phyloP scores from a whole-genome alignment of 2,888 invertebrate genomes.

The Hemaris fuciformis region DNA sequence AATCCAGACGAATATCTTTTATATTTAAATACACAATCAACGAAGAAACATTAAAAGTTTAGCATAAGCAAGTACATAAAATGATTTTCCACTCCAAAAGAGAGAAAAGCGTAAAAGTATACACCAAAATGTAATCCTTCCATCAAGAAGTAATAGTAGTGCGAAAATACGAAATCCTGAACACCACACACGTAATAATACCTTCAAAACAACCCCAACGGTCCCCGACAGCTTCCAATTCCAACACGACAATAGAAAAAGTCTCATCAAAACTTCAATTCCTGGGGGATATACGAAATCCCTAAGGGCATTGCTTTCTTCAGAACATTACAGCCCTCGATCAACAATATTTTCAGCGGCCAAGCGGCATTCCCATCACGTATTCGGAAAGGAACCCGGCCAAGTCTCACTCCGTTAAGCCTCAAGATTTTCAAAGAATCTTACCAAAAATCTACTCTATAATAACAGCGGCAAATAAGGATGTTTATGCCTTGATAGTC shows the following conservation, averaged over 20 bases:
- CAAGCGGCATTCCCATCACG: constrained; percentile 27
- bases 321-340: background rate
- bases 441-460: constrained; percentile 16
- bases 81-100: too few relatives aligned
- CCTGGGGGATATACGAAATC: background rate
- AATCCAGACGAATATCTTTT: too few relatives aligned
- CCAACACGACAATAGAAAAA: background rate
- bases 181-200: too few relatives aligned
- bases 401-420: constrained; percentile 4
- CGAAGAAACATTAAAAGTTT: too few relatives aligned
- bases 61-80: too few relatives aligned
- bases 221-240: background rate
- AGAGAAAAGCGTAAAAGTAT: too few relatives aligned
- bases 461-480: background rate
- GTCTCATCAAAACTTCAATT: constrained; percentile 5
- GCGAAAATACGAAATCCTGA: background rate
- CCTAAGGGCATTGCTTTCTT: background rate
- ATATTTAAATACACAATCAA: too few relatives aligned
- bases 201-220: background rate
- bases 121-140: too few relatives aligned
- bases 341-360: background rate
- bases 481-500: background rate
- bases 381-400: constrained; percentile 23
- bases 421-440: constrained; percentile 14
- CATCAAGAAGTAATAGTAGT: too few relatives aligned